Conservation (phyloP, 1,140 invertebrate species). For the Araneus ventricosus region DNA sequence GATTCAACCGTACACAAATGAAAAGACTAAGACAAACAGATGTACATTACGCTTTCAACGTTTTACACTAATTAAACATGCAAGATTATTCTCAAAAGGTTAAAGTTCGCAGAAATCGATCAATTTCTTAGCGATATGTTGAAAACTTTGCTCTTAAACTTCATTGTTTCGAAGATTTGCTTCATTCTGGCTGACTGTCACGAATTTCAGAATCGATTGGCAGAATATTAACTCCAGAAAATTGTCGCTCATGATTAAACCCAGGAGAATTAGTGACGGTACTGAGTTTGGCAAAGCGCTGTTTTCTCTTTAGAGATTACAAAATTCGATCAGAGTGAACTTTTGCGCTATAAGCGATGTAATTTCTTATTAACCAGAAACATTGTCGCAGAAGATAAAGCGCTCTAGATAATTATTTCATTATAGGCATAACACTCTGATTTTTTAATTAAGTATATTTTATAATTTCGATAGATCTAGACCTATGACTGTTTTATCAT, state of each 20-base stretch:
- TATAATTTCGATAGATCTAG: too few relatives aligned
- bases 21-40: background rate
- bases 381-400: background rate
- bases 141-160: conserved; percentile 1
- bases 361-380: background rate
- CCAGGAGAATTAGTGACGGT: background rate
- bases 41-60: background rate
- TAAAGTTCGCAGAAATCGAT: background rate
- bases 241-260: background rate
- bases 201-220: background rate
- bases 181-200: background rate
- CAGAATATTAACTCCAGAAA: background rate
- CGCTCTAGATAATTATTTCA: too few relatives aligned
- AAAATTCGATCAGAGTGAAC: background rate
- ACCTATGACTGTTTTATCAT: too few relatives aligned
- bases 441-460: too few relatives aligned
- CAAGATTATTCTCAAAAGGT: background rate
- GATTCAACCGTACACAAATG: background rate
- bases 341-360: background rate
- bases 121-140: background rate
- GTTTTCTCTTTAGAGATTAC: background rate
- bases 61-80: conserved; percentile 10
- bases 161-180: background rate
- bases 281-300: background rate
- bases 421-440: too few relatives aligned